phyloP scores from a whole-genome alignment of 1,140 invertebrate species.

The Conus ventricosus region DNA sequence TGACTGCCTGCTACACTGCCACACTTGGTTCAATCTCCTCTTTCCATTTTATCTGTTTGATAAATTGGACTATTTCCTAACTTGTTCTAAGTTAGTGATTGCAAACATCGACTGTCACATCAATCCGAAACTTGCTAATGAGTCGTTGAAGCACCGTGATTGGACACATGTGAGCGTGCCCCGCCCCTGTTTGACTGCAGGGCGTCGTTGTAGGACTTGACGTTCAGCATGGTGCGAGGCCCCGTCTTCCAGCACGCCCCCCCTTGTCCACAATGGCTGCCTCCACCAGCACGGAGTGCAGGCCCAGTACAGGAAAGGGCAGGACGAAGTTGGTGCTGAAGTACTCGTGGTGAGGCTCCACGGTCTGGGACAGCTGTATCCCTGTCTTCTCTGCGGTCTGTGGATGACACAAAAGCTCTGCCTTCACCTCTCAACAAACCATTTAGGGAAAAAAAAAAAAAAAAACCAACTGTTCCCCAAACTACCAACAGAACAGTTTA shows the following conservation, averaged over 20 bases:
- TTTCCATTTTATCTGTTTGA: too few relatives aligned
- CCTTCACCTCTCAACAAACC: too few relatives aligned
- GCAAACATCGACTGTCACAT: too few relatives aligned
- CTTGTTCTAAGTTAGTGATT: too few relatives aligned
- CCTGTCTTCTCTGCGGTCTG: constrained; percentile 76
- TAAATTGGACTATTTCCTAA: too few relatives aligned
- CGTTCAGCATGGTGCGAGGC: constrained; percentile 81
- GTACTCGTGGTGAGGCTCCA: constrained; percentile 86
- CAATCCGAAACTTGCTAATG: too few relatives aligned
- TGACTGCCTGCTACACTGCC: too few relatives aligned
- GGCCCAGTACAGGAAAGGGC: constrained; percentile 75
- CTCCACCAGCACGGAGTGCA: constrained; percentile 81
- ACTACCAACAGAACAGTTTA: too few relatives aligned
- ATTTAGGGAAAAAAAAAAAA: constrained; percentile 22
- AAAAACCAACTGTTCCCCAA: too few relatives aligned
- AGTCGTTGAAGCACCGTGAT: too few relatives aligned
- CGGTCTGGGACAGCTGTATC: constrained; percentile 79
- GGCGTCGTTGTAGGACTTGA: constrained; percentile 83
- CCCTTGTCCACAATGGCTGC: constrained; percentile 84
- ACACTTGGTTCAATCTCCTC: too few relatives aligned
- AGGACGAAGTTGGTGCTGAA: constrained; percentile 87
- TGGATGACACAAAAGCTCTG: constrained; percentile 28
- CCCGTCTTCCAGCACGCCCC: constrained; percentile 86
- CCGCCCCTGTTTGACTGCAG: constrained; percentile 29
- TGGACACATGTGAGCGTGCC: too few relatives aligned